Evolutionary conservation across 1,140 invertebrate genomes (phyloP), one percentile per base, ranked within the genome.

Genomic region (Megathymus violae): DNA sequence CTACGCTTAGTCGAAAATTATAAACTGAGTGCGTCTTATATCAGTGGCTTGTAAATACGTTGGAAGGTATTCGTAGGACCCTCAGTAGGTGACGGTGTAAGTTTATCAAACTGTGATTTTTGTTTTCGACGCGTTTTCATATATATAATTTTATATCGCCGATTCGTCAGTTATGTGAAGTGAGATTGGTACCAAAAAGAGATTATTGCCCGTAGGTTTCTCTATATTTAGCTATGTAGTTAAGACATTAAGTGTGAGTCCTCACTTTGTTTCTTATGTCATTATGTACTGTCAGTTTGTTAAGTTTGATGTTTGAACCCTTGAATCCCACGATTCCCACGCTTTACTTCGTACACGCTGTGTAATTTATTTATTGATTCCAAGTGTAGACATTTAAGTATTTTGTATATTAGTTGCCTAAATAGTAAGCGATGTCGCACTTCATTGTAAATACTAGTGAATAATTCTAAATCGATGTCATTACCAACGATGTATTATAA

Each of bases 151-250:
- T 79, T 76, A 62, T 80, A 85, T 73, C 58, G 67, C 58, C 69
- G 69, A 65, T 73, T 78, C 67, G 71, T 85, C 78, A 82, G 75
- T 74, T 77, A 76, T 84, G 74, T 82, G 72, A 86, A 89, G 88
- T 89, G 88, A 91, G 86, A 91, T 83, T 82, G 74, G 75, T 87
- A 89, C 86, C 88, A 89, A 91, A 91, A 89, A 91, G 80, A 85
- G 82, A 89, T 88, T 87, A 84, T 79, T 80, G 77, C 75, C 65
- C 67, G 66, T 82, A 87, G 71, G 62, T 78, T 71, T 85, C 78
- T 73, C 68, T 71, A 74, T 74, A 66, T 76, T 75, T 82, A 87
- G 80, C 63, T 74, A 68, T 50, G 64, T 83, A 81, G 76, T 76
- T 77, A 76, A 76, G 74, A 64, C 47, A 62, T 71, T 62, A 58